These are phyloP conservation scores for Harpegnathos saltator DNA, from an alignment of 1,140 invertebrate species.

Conservation along the genomic window DNA sequence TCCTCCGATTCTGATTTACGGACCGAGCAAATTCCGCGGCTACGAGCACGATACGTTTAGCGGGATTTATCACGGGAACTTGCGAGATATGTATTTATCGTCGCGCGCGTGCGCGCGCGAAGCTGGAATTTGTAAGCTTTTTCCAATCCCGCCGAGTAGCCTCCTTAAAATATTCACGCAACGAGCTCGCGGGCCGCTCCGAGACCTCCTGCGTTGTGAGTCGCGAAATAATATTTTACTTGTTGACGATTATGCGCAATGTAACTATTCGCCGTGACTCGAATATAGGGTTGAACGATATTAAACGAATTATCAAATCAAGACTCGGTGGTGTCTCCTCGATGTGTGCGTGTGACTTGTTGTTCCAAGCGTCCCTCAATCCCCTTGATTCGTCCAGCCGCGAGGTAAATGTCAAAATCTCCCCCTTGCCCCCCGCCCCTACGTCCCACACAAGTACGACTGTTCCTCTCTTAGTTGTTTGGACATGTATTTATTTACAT, in stretches of 20 bases:
- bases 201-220: constrained; percentile 24
- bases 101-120: too few relatives aligned
- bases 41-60: not conserved
- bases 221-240: constrained; percentile 71
- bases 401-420: not conserved
- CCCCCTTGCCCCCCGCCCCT: too few relatives aligned
- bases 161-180: constrained; percentile 16
- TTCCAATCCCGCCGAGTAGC: constrained; percentile 8
- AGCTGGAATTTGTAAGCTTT: constrained; percentile 22
- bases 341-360: constrained; percentile 22
- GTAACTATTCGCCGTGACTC: constrained; percentile 54
- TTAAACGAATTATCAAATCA: constrained; percentile 67
- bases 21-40: not conserved
- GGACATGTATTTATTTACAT: constrained; percentile 53
- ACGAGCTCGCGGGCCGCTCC: constrained; percentile 4
- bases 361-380: not conserved
- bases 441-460: too few relatives aligned
- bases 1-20: constrained; percentile 1
- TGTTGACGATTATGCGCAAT: constrained; percentile 41
- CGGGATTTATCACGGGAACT: not conserved
- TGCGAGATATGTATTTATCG: not conserved
- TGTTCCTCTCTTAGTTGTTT: not conserved
- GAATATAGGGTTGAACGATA: constrained; percentile 52
- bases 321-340: constrained; percentile 35
- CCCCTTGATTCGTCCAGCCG: not conserved